Base-by-base conservation (phyloP, 2,113 vertebrate species). In the Rhinopithecus roxellana region DNA sequence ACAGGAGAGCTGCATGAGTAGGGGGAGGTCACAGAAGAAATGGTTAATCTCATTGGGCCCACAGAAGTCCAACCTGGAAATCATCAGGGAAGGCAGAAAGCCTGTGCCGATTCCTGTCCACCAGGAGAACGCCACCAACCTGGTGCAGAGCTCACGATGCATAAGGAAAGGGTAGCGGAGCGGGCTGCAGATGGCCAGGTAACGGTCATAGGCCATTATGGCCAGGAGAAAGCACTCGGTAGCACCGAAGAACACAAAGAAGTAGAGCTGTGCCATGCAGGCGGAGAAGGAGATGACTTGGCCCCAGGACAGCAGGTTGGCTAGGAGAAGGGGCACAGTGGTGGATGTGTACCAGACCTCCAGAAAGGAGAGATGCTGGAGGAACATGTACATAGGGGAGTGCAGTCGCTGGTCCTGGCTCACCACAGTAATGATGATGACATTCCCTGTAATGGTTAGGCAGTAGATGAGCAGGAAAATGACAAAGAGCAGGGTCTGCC, bases 281-380 rank as follows among this genome's bases (percentile, higher is more conserved):
- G 94, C 82, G 0, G 82, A 55, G 85, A 98, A 98, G 16, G 98
- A 97, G n/a, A 97, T 95, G 20, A 59, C 35, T 5, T 48, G 94
- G 6, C 67, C 94, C 17, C 61, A 1, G n/a, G 72, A 89, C 1
- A 88, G 35, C 48, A 98, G 83, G 30, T 69, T 92, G 89, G 55
- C 67, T 6, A 98, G 95, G 61, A 98, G 97, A 50, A 92, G 94
- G 30, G 97, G 98, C 74, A 95, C 94, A 4, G 81, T 97, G n/a
- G 97, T 98, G 32, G 96, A 97, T 0, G 97, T 98, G n/a, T 98
- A 98, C 81, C 97, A 97, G 75, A 98, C 88, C 88, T 98, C 98
- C 64, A 98, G 84, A 35, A 98, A 96, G 69, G 98, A 98, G 30
- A 98, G 95, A 5, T 98, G 95, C 50, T 97, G 80, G 45, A 98